Evolutionary conservation across 2,113 vertebrate genomes (phyloP).

Genomic region (Serinus canaria): DNA sequence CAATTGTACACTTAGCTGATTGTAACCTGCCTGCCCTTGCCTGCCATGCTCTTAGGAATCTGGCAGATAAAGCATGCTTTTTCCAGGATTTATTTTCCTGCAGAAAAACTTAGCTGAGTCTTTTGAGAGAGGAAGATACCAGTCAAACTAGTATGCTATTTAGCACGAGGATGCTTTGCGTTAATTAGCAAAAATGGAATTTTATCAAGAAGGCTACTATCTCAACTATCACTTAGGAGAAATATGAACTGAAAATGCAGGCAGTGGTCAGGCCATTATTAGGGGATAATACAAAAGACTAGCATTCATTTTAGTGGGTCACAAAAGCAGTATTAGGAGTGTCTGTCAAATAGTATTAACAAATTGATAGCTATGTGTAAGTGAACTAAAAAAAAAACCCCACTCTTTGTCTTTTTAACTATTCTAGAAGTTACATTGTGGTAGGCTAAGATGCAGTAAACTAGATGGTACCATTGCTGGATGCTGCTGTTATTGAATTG

Average conservation of each 20-base stretch:
- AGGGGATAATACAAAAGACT: neutral
- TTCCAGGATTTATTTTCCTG: neutral
- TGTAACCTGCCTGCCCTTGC: neutral
- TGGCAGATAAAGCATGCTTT: neutral
- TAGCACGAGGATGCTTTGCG: neutral
- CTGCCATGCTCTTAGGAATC: neutral
- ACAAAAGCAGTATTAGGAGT: constrained; percentile 38
- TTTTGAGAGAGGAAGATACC: neutral
- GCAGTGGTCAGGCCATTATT: neutral
- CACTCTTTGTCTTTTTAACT: constrained; percentile 2
- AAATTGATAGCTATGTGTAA: constrained; percentile 39
- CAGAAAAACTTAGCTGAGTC: neutral
- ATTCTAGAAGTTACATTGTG: constrained; percentile 52
- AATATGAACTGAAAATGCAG: neutral
- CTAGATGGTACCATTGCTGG: constrained; percentile 47
- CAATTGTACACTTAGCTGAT: neutral
- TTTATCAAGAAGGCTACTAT: neutral
- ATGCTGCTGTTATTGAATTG: constrained; percentile 57
- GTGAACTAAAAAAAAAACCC: neutral
- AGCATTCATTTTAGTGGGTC: constrained; percentile 35
- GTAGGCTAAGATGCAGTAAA: constrained; percentile 43
- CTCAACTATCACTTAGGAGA: neutral
- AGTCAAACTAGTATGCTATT: neutral
- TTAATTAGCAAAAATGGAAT: neutral
- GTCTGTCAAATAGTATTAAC: constrained; percentile 40